Base-by-base conservation (phyloP, 2,888 invertebrate genomes). In the Drymonia ruficornis region DNA sequence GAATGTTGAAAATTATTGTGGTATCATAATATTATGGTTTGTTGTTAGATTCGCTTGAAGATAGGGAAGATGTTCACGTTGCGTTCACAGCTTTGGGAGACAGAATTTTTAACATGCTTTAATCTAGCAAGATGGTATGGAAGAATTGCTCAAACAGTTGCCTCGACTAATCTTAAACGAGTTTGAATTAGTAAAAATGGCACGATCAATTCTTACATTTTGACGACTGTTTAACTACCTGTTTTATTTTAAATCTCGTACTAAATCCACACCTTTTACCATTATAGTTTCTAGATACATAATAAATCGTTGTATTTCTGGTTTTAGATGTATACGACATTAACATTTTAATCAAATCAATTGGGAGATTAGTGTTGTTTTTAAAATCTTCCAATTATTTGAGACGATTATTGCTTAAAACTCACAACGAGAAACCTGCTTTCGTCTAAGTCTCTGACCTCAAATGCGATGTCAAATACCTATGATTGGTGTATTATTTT, bases 401-500 rank as follows among this genome's bases (percentile, higher is more conserved):
- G 43, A 36, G 18, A 34, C 46, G 52, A 47, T 55, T 51, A 49
- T 49, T 49, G 31, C 46, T 36, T 50, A 48, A 19, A 29, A 31
- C 13, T 56, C 15, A 48, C 38, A 18, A 38, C 46, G 42, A 31
- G 31, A 63, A 64, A 65, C 65, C 59, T 55, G 60, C 55, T 60
- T 63, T 53, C 45, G 54, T 6, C 46, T 52, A 23, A 43, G 55
- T 69, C 55, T 65, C 52, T 58, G 70, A 69, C 59, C 66, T 62
- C 56, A 53, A 62, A 59, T 53, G 19, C 13, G 1, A 31, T 9
- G 11, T 11, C 11, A 34, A 42, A 38, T 68, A 54, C 53, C 59
- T 52, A 45, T 23, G 23, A 23, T 23, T 23, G 23, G 23, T 6
- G 23, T 23, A 0, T 23, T 1, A 1, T 23, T 23, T 23, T 23